Evolutionary conservation across 1,140 invertebrate species (phyloP).

Genomic region (Sesamia nonagrioides): DNA sequence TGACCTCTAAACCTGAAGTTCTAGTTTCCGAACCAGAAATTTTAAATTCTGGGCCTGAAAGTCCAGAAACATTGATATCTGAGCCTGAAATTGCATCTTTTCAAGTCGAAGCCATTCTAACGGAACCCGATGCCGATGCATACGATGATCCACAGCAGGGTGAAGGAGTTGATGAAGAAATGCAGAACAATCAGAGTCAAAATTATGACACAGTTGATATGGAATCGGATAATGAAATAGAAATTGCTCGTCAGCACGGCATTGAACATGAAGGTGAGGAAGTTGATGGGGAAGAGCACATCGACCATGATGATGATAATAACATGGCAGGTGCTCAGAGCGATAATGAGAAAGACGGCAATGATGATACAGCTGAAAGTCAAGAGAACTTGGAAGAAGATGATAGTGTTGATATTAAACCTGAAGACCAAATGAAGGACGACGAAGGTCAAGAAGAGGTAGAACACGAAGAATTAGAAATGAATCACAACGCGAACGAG

Average conservation of each 20-base stretch:
- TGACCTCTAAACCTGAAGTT: slow-evolving; percentile 82
- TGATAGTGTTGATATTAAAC: slow-evolving; percentile 54
- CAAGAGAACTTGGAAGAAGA: slow-evolving; percentile 58
- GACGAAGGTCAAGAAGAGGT: slow-evolving; percentile 59
- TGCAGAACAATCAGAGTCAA: slow-evolving; percentile 71
- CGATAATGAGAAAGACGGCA: slow-evolving; percentile 68
- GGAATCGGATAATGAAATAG: slow-evolving; percentile 84
- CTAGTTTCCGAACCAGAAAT: slow-evolving; percentile 84
- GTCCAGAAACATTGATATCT: slow-evolving; percentile 85
- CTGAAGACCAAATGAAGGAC: slow-evolving; percentile 53
- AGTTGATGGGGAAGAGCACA: slow-evolving; percentile 65
- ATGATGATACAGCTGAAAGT: slow-evolving; percentile 60
- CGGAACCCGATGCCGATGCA: slow-evolving; percentile 81
- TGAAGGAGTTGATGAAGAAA: slow-evolving; percentile 70
- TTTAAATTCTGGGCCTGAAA: slow-evolving; percentile 82
- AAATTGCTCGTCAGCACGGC: slow-evolving; percentile 77
- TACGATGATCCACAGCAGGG: slow-evolving; percentile 66
- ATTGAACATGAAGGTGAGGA: slow-evolving; percentile 62
- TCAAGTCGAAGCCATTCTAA: slow-evolving; percentile 85
- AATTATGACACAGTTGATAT: slow-evolving; percentile 83
- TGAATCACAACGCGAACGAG: slow-evolving; percentile 54
- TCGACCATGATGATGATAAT: slow-evolving; percentile 53
- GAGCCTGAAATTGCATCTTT: slow-evolving; percentile 85
- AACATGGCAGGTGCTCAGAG: slow-evolving; percentile 66
- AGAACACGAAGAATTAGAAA: slow-evolving; percentile 60